Percentiles rank a stretch among this genome's conserved stretches.
These are phyloP conservation scores for Vanessa tameamea DNA, from an alignment of 1,140 invertebrate species.

Conservation along the genomic window DNA sequence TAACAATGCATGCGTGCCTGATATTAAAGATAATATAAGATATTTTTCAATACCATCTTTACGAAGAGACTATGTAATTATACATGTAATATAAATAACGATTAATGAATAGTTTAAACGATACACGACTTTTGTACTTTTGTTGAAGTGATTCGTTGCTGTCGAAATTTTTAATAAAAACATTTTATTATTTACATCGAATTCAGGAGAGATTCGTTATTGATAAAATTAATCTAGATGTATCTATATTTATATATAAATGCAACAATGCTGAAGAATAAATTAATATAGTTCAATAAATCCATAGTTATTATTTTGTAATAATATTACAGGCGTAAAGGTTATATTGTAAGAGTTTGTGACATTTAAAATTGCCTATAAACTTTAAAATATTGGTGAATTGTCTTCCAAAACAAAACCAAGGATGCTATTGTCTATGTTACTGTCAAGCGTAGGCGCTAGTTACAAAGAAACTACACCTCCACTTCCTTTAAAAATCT, in stretches of 20 bases:
- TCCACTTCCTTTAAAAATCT: neutral
- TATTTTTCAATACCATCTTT: slow-evolving; percentile 72
- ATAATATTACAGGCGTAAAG: slow-evolving; percentile 20
- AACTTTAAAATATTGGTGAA: slow-evolving; percentile 28
- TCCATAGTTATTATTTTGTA: slow-evolving; percentile 21
- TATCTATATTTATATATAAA: slow-evolving; percentile 26
- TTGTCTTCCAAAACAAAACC: slow-evolving; percentile 36
- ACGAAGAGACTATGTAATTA: slow-evolving; percentile 47
- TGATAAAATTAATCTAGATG: slow-evolving; percentile 13
- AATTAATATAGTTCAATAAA: slow-evolving; percentile 14
- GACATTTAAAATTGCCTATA: slow-evolving; percentile 26
- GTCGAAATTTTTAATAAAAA: slow-evolving; percentile 26
- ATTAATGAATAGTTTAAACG: slow-evolving; percentile 41
- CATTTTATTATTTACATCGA: slow-evolving; percentile 32
- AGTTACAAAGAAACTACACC: neutral
- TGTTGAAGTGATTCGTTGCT: slow-evolving; percentile 37
- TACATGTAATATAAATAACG: slow-evolving; percentile 42
- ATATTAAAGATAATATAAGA: slow-evolving; percentile 58
- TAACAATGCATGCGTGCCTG: slow-evolving; percentile 65
- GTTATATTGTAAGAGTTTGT: slow-evolving; percentile 18
- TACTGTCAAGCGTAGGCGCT: slow-evolving; percentile 21
- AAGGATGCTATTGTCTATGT: slow-evolving; percentile 4
- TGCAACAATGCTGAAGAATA: slow-evolving; percentile 10
- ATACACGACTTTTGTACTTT: slow-evolving; percentile 36
- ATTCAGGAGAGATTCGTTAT: slow-evolving; percentile 25